Base-by-base conservation (phyloP, 2,113 vertebrate species). In the Epinephelus fuscoguttatus region DNA sequence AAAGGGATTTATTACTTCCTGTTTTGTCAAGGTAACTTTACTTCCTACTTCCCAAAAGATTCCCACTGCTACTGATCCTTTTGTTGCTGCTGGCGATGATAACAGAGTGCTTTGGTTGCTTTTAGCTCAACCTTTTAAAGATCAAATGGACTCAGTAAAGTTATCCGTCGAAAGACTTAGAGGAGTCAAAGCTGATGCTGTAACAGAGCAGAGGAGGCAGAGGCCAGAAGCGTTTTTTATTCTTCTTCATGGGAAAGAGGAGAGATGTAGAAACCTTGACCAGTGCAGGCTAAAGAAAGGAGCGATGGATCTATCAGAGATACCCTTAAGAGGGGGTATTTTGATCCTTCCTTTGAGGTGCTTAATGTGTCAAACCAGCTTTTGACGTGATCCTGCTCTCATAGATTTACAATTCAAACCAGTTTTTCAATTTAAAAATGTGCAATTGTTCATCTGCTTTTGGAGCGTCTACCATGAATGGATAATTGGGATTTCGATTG, bases 401-500 rank as follows among this genome's bases (percentile, higher is more conserved):
- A 17, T 15, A 30, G 27, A 69, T 63, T 71, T 40, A 7, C 52
- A 70, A 47, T 56, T 52, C 19, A 56, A 45, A 60, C 4, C 21
- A 17, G 2, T n/a, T 63, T 64, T 70, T 70, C 18, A 61, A 42
- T 71, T 57, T n/a, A 21, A 60, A 50, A 47, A 63, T 52, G 25
- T 40, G 40, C 45, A 53, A 23, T 64, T 79, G 14, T 27, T 17
- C 42, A 23, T 56, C 61, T 76, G 52, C 10, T 45, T 55, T 49
- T 9, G 6, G 10, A 59, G 23, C 10, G 15, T n/a, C 13, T 5
- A 3, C 25, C 2, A 4, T 53, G 4, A 75, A 42, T 45, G 59
- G 21, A 73, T 73, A 52, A 82, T 61, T 70, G 63, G 4, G 45
- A 60, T 78, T 80, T 55, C 45, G 73, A 64, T 70, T 21, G 62